phyloP scores from a whole-genome alignment of 2,888 invertebrate genomes.

The Junonia oenone region DNA sequence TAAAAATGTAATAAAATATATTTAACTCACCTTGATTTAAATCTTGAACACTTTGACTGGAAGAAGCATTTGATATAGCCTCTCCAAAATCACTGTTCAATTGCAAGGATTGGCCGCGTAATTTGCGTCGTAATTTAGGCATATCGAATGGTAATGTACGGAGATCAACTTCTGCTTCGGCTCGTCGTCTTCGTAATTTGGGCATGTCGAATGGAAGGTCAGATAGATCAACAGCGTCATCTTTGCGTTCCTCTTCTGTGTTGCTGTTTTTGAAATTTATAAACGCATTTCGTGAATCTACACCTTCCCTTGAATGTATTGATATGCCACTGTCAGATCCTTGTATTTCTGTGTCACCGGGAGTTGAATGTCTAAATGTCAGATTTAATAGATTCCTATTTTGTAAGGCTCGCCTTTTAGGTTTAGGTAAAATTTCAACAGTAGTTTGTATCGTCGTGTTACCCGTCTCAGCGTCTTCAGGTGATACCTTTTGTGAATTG shows the following conservation, averaged over 20 bases:
- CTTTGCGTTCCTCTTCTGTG: constrained; percentile 68
- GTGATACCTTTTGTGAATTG: constrained; percentile 87
- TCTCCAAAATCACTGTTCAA: constrained; percentile 83
- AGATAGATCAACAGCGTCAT: constrained; percentile 83
- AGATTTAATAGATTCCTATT: constrained; percentile 87
- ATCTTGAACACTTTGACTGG: constrained; percentile 89
- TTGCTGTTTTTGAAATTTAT: constrained; percentile 81
- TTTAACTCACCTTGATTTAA: constrained; percentile 82
- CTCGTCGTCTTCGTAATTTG: constrained; percentile 85
- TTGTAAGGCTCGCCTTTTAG: constrained; percentile 84
- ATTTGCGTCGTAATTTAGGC: constrained; percentile 90
- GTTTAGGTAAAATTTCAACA: constrained; percentile 75
- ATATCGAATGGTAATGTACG: constrained; percentile 93
- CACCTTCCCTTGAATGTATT: constrained; percentile 89
- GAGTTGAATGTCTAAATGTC: constrained; percentile 81
- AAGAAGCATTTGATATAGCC: constrained; percentile 88
- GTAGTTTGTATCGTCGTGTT: constrained; percentile 66
- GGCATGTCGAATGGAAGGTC: constrained; percentile 95
- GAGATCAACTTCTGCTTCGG: constrained; percentile 88
- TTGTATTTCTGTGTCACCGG: constrained; percentile 87
- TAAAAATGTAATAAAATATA: not conserved
- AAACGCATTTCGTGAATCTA: constrained; percentile 83
- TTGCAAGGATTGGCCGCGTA: constrained; percentile 81
- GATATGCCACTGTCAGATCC: constrained; percentile 94
- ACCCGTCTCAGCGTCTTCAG: constrained; percentile 80